A percentile compares a stretch with the other conserved stretches of the same genome.
These are phyloP conservation scores for Platycercus adscitus DNA, from an alignment of 2,113 vertebrate species.

Conservation along the genomic window DNA sequence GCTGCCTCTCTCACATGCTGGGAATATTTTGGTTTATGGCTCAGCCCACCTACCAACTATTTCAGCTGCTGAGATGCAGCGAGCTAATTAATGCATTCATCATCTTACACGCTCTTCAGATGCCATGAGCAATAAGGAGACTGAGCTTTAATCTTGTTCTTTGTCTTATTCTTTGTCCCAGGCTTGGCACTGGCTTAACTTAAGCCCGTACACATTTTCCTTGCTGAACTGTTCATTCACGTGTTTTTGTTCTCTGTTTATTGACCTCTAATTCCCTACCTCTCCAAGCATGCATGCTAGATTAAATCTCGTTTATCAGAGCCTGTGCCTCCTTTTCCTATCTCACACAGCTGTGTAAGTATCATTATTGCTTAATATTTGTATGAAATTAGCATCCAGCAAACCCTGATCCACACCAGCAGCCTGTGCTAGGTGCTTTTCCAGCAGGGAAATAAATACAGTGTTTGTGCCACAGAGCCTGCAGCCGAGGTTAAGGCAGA, in stretches of 20 bases:
- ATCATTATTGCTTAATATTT: neutral
- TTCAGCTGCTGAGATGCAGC: constrained; percentile 16
- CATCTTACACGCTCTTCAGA: neutral
- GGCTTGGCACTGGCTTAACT: neutral
- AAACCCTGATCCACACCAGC: neutral
- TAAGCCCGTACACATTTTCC: neutral
- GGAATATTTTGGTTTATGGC: constrained; percentile 41
- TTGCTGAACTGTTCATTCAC: neutral
- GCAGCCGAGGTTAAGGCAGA: neutral
- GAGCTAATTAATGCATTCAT: neutral
- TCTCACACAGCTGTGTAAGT: neutral
- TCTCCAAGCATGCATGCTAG: neutral
- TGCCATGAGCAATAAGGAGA: neutral
- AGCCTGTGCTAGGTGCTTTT: neutral
- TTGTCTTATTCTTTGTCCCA: neutral
- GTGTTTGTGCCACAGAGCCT: neutral
- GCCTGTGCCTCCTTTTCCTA: neutral
- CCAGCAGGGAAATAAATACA: neutral
- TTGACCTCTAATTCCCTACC: neutral
- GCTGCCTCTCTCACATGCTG: constrained; percentile 18
- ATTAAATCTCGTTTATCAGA: constrained; percentile 21
- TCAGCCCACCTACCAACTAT: constrained; percentile 44
- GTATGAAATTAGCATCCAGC: neutral
- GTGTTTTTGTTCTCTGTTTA: neutral
- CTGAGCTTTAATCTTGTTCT: neutral